A percentile compares a stretch with the other conserved stretches of the same genome.
These are phyloP conservation scores for Rhaphigaster nebulosa DNA, from an alignment of 2,888 invertebrate genomes.

Conservation along the genomic window DNA sequence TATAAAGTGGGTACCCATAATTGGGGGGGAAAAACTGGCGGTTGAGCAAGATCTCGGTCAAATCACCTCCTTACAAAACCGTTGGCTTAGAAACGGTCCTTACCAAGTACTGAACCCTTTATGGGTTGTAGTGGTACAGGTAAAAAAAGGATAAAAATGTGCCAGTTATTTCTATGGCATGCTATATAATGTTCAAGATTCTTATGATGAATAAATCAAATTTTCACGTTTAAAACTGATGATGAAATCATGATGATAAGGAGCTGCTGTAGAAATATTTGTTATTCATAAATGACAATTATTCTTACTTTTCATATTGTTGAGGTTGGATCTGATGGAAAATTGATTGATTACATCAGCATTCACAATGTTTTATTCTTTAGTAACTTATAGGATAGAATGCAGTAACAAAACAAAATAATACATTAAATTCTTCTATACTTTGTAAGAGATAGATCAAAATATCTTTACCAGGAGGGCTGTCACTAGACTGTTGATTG, in stretches of 20 bases:
- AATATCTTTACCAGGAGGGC: slow-evolving; percentile 73
- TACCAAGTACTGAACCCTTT: too few relatives aligned
- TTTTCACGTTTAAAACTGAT: too few relatives aligned
- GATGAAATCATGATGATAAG: background rate
- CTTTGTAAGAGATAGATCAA: slow-evolving; percentile 45
- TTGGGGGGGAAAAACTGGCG: too few relatives aligned
- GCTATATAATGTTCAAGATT: too few relatives aligned
- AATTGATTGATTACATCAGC: background rate
- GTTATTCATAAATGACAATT: background rate
- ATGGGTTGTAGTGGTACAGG: too few relatives aligned
- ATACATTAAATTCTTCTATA: background rate
- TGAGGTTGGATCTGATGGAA: background rate
- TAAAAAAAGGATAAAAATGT: too few relatives aligned
- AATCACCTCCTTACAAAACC: too few relatives aligned
- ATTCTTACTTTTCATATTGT: background rate
- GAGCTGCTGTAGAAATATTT: background rate
- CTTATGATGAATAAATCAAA: too few relatives aligned
- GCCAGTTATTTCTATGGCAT: too few relatives aligned
- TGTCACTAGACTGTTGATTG: slow-evolving; percentile 70
- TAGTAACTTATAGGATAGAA: background rate
- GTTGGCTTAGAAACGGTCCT: too few relatives aligned
- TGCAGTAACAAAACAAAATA: background rate
- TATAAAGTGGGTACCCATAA: too few relatives aligned
- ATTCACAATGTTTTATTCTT: background rate
- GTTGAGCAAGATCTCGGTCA: too few relatives aligned